These are phyloP conservation scores for Proteles cristata DNA, from an alignment of 2,113 vertebrate species.

Conservation along the genomic window DNA sequence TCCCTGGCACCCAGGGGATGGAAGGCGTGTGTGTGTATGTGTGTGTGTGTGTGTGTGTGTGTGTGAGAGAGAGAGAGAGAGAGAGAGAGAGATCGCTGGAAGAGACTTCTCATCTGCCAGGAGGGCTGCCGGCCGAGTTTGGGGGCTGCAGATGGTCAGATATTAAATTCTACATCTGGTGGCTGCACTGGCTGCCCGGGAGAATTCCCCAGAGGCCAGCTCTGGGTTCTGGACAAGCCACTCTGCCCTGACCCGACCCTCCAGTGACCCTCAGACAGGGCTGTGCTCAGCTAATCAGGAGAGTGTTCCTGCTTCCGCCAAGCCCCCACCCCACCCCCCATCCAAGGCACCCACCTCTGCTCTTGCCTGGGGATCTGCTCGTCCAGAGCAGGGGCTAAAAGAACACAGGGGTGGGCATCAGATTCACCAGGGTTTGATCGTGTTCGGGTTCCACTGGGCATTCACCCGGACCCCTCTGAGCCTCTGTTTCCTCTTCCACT, in stretches of 20 bases:
- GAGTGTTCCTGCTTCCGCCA: not conserved
- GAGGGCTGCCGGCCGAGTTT: not conserved
- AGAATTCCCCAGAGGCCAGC: slow-evolving; percentile 38
- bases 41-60: too few relatives aligned
- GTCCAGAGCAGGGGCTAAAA: not conserved
- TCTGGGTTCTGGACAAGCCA: slow-evolving; percentile 56
- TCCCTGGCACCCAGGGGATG: not conserved
- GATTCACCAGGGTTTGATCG: not conserved
- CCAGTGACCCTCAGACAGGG: slow-evolving; percentile 18
- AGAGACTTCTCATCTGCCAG: not conserved
- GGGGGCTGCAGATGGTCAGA: slow-evolving; percentile 64
- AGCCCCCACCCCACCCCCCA: not conserved
- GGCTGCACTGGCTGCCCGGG: not conserved
- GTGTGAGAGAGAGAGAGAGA: not conserved
- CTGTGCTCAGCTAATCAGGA: not conserved
- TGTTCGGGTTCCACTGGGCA: not conserved
- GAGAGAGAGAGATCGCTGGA: not conserved
- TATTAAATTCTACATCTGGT: slow-evolving; percentile 72
- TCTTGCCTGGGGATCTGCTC: fast-evolving
- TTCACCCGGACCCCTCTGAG: not conserved
- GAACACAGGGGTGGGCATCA: not conserved
- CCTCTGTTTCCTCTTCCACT: not conserved
- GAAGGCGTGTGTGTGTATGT: not conserved
- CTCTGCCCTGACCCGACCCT: not conserved
- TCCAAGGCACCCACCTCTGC: not conserved